Conservation (phyloP, 2,888 invertebrate species). For the Monopis laevigella region DNA sequence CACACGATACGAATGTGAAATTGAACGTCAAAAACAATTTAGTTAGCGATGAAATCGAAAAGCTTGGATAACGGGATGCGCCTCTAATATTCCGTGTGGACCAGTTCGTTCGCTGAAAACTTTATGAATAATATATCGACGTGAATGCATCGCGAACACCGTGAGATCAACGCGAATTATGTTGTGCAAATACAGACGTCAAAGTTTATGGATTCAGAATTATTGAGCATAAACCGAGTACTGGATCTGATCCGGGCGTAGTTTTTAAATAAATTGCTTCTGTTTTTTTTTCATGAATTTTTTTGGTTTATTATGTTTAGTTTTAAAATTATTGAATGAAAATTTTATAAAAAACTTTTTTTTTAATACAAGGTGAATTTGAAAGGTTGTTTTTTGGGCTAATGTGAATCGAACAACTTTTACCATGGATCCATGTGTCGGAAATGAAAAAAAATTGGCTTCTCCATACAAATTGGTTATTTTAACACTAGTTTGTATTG, state of each 20-base stretch:
- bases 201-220: slow-evolving; percentile 8
- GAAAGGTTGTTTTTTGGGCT: no score
- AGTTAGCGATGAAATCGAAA: slow-evolving; percentile 53
- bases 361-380: no score
- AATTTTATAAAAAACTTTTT: no score
- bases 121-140: slow-evolving; percentile 55
- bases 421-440: no score
- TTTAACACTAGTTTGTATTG: no score
- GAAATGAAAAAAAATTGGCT: no score
- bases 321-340: no score
- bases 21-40: slow-evolving; percentile 42
- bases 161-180: slow-evolving; percentile 37
- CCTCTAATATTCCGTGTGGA: slow-evolving; percentile 63
- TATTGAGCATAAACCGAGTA: background rate
- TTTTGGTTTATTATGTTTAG: no score
- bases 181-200: slow-evolving; percentile 5
- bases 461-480: no score
- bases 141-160: slow-evolving; percentile 32
- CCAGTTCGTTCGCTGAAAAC: slow-evolving; percentile 49
- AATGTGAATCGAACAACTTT: no score
- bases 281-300: no score
- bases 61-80: slow-evolving; percentile 43
- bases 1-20: slow-evolving; percentile 8
- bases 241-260: background rate
- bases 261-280: no score